Conservation (phyloP, 2,888 invertebrate genomes). For the Lasioglossum oenotherae region DNA sequence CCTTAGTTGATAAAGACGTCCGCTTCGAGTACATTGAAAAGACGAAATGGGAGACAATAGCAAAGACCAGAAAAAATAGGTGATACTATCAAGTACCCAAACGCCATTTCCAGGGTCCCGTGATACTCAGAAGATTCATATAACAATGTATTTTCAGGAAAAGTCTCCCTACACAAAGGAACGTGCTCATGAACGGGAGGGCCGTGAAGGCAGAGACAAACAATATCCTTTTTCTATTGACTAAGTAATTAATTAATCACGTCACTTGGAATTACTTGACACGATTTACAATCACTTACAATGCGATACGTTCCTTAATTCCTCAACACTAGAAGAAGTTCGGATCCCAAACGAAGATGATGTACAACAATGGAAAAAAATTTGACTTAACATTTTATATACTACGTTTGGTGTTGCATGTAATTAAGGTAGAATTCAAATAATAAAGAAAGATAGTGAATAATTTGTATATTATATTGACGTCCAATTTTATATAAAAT, state of each 20-base stretch:
- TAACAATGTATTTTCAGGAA: constrained; percentile 87
- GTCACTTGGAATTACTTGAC: not conserved
- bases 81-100: constrained; percentile 77
- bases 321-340: constrained; percentile 80
- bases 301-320: constrained; percentile 75
- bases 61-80: constrained; percentile 77
- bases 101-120: constrained; percentile 59
- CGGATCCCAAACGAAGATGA: constrained; percentile 84
- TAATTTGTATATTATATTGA: constrained; percentile 82
- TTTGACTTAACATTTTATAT: constrained; percentile 83
- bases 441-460: constrained; percentile 79
- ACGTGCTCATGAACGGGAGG: constrained; percentile 91
- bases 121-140: constrained; percentile 63
- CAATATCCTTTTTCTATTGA: constrained; percentile 89
- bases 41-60: constrained; percentile 79
- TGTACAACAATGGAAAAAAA: constrained; percentile 78
- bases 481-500: constrained; percentile 81
- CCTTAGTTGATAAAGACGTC: constrained; percentile 80
- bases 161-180: constrained; percentile 91
- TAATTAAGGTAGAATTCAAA: constrained; percentile 81
- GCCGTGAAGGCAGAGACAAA: constrained; percentile 91
- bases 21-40: constrained; percentile 79
- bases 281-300: not conserved
- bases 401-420: constrained; percentile 84
- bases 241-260: constrained; percentile 40